These are phyloP conservation scores for Bradypodion ventrale DNA, from an alignment of 2,797 vertebrate species.

Conservation along the genomic window DNA sequence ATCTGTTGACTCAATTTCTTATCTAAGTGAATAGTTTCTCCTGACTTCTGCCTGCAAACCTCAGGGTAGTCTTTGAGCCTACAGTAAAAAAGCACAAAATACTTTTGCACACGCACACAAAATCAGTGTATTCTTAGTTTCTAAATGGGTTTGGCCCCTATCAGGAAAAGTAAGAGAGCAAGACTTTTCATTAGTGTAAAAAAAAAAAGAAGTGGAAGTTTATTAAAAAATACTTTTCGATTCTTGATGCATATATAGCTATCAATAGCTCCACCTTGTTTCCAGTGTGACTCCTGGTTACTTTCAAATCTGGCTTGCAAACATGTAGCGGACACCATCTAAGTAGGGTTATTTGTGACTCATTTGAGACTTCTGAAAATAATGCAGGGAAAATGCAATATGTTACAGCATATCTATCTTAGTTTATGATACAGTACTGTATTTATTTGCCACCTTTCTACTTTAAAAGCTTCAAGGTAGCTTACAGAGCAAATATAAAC, in stretches of 20 bases:
- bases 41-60: neutral
- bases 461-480: neutral
- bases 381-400: neutral
- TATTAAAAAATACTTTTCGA: slow-evolving; percentile 9
- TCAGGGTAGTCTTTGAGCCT: neutral
- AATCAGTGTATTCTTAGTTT: neutral
- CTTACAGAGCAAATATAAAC: neutral
- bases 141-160: neutral
- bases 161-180: neutral
- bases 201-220: neutral
- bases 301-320: neutral
- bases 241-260: neutral
- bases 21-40: neutral
- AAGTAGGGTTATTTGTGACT: neutral
- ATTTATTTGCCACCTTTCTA: neutral
- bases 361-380: neutral
- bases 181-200: neutral
- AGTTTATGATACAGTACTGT: neutral
- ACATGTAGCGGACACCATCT: neutral
- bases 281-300: neutral
- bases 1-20: neutral
- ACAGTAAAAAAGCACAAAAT: neutral
- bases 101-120: neutral
- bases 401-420: neutral
- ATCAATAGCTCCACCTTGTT: neutral